Percentiles rank a stretch among this genome's conserved stretches.
Evolutionary conservation across 1,140 invertebrate species (phyloP).

Genomic region (Lamellibrachia luymesi): DNA sequence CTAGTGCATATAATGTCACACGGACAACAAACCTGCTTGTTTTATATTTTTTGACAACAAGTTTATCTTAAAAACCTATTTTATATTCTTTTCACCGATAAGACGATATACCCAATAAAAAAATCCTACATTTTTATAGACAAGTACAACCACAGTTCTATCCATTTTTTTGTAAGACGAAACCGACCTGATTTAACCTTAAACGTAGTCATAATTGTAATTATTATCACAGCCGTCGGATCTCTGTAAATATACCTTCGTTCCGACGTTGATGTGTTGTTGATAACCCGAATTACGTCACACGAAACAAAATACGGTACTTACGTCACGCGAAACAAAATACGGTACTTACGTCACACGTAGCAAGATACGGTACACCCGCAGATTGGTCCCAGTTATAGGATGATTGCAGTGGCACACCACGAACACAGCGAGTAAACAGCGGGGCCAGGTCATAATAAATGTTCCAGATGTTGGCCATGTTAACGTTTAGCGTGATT

Average conservation of each 20-base stretch:
- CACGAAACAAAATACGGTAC: neutral
- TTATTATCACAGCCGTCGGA: neutral
- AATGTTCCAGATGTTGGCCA: no score
- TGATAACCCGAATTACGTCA: neutral
- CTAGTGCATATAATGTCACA: no score
- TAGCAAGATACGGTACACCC: neutral
- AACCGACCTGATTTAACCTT: neutral
- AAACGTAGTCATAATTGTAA: neutral
- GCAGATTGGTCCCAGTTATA: neutral
- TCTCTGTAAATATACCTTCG: neutral
- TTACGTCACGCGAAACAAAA: neutral
- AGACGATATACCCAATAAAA: no score
- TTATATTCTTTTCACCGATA: no score
- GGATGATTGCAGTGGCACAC: neutral
- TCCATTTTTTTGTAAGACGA: no score
- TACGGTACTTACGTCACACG: neutral
- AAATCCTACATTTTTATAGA: no score
- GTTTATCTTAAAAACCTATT: no score
- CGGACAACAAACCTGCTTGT: no score
- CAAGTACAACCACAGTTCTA: no score
- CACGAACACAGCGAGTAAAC: neutral
- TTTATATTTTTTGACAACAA: no score
- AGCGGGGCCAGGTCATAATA: no score
- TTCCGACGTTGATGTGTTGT: neutral
- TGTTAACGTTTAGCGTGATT: no score